Conservation (phyloP, 1,140 invertebrate species). For the Cylas formicarius region DNA sequence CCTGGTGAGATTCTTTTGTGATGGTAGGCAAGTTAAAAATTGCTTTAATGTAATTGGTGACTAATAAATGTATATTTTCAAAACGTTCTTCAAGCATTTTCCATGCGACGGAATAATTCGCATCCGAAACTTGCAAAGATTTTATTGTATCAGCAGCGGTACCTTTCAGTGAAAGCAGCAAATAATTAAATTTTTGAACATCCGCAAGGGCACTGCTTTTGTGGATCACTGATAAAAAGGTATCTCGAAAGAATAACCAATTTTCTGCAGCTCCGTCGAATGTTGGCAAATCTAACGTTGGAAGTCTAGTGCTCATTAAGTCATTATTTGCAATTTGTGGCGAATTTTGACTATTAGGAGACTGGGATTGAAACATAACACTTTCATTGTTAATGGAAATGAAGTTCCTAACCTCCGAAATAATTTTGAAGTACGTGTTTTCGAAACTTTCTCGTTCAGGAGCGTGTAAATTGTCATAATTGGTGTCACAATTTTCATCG, state of each 20-base stretch:
- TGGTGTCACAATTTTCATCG: too few species aligned
- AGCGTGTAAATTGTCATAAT: too few species aligned
- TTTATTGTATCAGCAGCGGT: constrained; percentile 29
- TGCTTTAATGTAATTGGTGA: constrained; percentile 20
- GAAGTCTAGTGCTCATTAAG: too few species aligned
- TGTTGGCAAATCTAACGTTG: constrained; percentile 29
- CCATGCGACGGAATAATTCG: constrained; percentile 36
- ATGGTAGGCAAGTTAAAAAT: constrained; percentile 13
- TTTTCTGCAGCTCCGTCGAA: constrained; percentile 32
- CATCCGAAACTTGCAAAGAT: constrained; percentile 26
- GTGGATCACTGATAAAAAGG: constrained; percentile 33
- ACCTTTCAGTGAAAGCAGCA: constrained; percentile 30
- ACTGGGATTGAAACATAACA: too few species aligned
- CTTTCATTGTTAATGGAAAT: too few species aligned
- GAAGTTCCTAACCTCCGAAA: too few species aligned
- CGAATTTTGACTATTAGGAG: too few species aligned
- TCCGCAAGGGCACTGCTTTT: constrained; percentile 20
- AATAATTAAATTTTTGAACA: constrained; percentile 36
- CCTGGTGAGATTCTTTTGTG: constrained; percentile 15
- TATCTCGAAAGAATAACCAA: constrained; percentile 35
- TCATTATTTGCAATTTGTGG: too few species aligned
- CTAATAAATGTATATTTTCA: constrained; percentile 30
- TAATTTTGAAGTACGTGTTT: too few species aligned
- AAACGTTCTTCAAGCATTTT: constrained; percentile 33
- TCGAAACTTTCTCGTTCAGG: too few species aligned